Evolutionary conservation across 2,797 vertebrate species (phyloP).

Genomic region (Enoplosus armatus): DNA sequence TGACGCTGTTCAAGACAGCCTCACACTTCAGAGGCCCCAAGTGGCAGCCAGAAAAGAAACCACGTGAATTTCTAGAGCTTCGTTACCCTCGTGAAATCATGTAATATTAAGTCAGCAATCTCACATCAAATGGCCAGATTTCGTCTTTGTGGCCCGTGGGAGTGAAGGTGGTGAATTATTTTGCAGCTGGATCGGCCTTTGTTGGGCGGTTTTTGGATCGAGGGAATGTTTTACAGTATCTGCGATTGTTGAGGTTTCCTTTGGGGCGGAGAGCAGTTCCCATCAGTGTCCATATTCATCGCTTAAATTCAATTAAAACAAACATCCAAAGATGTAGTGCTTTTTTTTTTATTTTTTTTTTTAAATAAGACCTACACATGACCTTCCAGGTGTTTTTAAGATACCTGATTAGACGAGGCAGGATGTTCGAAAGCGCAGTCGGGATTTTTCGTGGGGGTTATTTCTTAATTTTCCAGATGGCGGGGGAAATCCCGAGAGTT

Average conservation of each 20-base stretch:
- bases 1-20: background rate
- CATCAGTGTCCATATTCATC: slow-evolving; percentile 4
- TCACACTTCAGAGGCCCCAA: background rate
- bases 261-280: slow-evolving; percentile 7
- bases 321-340: background rate
- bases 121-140: slow-evolving; percentile 15
- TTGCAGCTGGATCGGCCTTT: slow-evolving; percentile 20
- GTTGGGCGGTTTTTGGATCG: background rate
- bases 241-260: slow-evolving; percentile 12
- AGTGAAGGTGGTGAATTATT: slow-evolving; percentile 6
- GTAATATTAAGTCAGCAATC: slow-evolving; percentile 38
- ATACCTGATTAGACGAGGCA: slow-evolving; percentile 44
- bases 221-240: slow-evolving; percentile 18
- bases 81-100: slow-evolving; percentile 38
- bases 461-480: slow-evolving; percentile 74
- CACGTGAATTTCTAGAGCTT: slow-evolving; percentile 20
- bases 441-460: slow-evolving; percentile 10
- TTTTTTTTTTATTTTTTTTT: background rate
- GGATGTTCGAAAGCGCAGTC: slow-evolving; percentile 21
- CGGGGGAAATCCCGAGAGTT: slow-evolving; percentile 52
- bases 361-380: background rate
- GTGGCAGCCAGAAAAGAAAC: background rate
- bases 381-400: slow-evolving; percentile 38
- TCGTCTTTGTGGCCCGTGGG: slow-evolving; percentile 18
- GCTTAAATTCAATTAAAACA: background rate